These are phyloP conservation scores for Nycticebus coucang DNA, from an alignment of 2,113 vertebrate species.

Conservation along the genomic window DNA sequence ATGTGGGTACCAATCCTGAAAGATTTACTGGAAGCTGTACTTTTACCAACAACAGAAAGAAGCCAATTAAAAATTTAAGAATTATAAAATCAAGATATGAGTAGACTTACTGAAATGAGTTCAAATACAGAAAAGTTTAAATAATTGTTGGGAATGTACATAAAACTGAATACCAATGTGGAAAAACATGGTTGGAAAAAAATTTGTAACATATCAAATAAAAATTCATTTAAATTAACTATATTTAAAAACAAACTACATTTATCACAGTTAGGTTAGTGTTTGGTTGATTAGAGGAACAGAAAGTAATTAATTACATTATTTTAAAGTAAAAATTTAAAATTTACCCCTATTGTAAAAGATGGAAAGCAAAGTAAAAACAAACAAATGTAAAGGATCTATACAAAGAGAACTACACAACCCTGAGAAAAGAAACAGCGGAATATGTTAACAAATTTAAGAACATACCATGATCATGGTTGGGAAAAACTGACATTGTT, in stretches of 20 bases:
- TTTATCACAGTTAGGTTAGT: not conserved
- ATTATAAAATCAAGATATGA: not conserved
- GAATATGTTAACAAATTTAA: too few species aligned
- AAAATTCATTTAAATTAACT: constrained; percentile 8
- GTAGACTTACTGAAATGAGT: not conserved
- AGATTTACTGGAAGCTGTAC: not conserved
- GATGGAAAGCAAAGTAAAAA: not conserved
- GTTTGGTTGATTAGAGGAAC: not conserved
- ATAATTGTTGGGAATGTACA: not conserved
- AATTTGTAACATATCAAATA: not conserved
- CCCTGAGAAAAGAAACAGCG: too few species aligned
- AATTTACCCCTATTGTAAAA: not conserved
- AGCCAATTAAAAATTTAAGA: constrained; percentile 14
- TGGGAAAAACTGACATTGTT: too few species aligned
- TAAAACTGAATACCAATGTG: not conserved
- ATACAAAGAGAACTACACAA: too few species aligned
- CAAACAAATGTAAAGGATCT: not conserved
- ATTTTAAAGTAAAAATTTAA: constrained; percentile 29
- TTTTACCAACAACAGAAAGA: not conserved
- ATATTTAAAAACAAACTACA: not conserved
- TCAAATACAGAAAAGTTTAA: not conserved
- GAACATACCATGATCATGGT: too few species aligned
- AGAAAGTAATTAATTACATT: not conserved
- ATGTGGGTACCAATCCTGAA: not conserved
- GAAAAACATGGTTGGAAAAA: constrained; percentile 28